Percentiles rank a stretch among this genome's conserved stretches.
Conservation (phyloP, 2,113 vertebrate genomes). For the Aphyosemion australe region DNA sequence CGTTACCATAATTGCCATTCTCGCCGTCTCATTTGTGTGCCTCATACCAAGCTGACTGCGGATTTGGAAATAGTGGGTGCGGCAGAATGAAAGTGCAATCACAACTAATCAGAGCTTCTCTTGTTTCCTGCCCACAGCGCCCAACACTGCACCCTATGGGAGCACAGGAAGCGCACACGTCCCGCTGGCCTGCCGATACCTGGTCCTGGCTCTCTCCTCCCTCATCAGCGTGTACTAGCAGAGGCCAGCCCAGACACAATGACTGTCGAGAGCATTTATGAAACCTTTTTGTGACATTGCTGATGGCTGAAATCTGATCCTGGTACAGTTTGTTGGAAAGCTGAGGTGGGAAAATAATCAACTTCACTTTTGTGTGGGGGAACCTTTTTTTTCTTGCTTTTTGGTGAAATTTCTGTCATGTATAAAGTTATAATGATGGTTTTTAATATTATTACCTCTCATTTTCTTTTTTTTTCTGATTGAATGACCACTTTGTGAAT, state of each 20-base stretch:
- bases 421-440: slow-evolving; percentile 92
- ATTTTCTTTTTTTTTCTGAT: slow-evolving; percentile 66
- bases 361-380: slow-evolving; percentile 85
- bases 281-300: slow-evolving; percentile 89
- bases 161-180: slow-evolving; percentile 88
- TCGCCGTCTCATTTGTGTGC: slow-evolving; percentile 24
- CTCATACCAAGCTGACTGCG: slow-evolving; percentile 20
- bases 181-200: slow-evolving; percentile 92
- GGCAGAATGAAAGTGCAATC: slow-evolving; percentile 52
- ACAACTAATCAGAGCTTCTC: slow-evolving; percentile 52
- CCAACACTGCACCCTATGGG: slow-evolving; percentile 95
- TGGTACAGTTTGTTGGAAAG: slow-evolving; percentile 90
- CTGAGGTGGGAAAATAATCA: slow-evolving; percentile 90
- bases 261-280: slow-evolving; percentile 92
- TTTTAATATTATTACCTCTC: slow-evolving; percentile 71
- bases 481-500: slow-evolving; percentile 90
- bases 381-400: slow-evolving; percentile 37
- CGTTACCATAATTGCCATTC: slow-evolving; percentile 30
- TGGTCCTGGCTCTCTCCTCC: slow-evolving; percentile 92
- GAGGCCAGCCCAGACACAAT: slow-evolving; percentile 87
- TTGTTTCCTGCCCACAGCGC: slow-evolving; percentile 86
- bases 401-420: slow-evolving; percentile 91
- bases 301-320: slow-evolving; percentile 90
- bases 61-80: slow-evolving; percentile 28
- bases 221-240: slow-evolving; percentile 94